Evolutionary conservation across 1,140 invertebrate genomes (phyloP).

Genomic region (Apis mellifera): Amel_HAv3.1 CM009938.2:8058001-8058500

Average conservation of each 20-base stretch:
- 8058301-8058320: constrained; percentile 80
- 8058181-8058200: not conserved
- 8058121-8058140: constrained; percentile 5
- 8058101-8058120: not conserved
- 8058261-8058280: constrained; percentile 78
- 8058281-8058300: constrained; percentile 72
- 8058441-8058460: not conserved
- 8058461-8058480: constrained; percentile 27
- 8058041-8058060: not conserved
- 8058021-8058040: too few species aligned
- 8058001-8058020: too few species aligned
- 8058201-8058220: not conserved
- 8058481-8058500: not conserved
- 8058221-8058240: constrained; percentile 57
- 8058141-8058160: constrained; percentile 1
- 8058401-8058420: not conserved
- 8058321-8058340: constrained; percentile 78
- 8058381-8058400: constrained; percentile 58
- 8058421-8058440: not conserved
- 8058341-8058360: constrained; percentile 40
- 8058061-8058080: constrained; percentile 2
- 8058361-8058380: constrained; percentile 60
- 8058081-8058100: not conserved
- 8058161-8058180: not conserved
- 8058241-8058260: constrained; percentile 71